Conservation (phyloP, 2,113 vertebrate genomes). For the Sapajus apella region DNA sequence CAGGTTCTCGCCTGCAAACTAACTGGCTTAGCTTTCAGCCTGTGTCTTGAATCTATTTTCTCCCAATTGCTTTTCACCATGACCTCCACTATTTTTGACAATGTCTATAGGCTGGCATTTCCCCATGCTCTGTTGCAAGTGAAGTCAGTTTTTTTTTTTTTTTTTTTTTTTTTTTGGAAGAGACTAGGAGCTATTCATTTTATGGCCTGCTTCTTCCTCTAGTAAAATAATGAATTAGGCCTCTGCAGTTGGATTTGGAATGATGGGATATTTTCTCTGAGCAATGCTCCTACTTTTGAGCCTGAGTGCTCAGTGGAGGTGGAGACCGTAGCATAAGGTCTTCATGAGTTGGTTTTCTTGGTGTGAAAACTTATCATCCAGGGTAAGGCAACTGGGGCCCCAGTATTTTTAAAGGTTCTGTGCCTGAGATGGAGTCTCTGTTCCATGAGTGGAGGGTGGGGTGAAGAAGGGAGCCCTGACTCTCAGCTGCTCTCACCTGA, state of each 20-base stretch:
- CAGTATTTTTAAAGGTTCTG: background rate
- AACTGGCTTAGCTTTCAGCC: background rate
- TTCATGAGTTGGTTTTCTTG: background rate
- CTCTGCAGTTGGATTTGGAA: background rate
- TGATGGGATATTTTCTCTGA: background rate
- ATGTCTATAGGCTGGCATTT: background rate
- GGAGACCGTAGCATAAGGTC: background rate
- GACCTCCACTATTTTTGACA: background rate
- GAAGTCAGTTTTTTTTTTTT: background rate
- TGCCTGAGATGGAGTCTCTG: background rate
- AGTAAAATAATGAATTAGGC: background rate
- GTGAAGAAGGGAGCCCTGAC: background rate
- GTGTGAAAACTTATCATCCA: background rate
- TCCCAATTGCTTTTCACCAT: background rate
- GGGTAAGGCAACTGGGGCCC: background rate
- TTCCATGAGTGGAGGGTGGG: background rate
- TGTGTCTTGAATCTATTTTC: background rate
- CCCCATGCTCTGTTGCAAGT: background rate
- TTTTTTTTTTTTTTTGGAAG: background rate
- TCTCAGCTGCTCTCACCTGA: background rate
- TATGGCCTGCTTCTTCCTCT: background rate
- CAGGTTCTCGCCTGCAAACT: background rate
- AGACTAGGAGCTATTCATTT: background rate
- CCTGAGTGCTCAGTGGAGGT: background rate
- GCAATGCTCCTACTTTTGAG: background rate